Conservation (phyloP, 2,797 vertebrate species). For the Coregonus suidteri region DNA sequence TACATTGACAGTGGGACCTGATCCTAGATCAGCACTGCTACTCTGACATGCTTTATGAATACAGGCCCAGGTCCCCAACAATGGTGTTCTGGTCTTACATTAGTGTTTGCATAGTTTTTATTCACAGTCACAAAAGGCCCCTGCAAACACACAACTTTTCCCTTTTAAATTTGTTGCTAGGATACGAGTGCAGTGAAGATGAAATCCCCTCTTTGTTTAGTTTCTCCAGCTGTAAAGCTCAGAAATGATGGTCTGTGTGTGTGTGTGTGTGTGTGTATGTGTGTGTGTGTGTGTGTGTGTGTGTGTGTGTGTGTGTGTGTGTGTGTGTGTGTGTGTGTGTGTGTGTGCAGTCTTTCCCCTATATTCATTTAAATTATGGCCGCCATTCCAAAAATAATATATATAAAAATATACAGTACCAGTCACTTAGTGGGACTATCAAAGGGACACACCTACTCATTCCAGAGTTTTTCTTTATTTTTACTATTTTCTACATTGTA, state of each 20-base stretch:
- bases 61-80: conserved; percentile 27
- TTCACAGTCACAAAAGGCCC: conserved; percentile 74
- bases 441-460: too few species aligned
- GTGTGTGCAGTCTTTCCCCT: not conserved
- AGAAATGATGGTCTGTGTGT: conserved; percentile 36
- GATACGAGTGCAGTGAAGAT: conserved; percentile 78
- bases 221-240: conserved; percentile 62
- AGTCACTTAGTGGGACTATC: too few species aligned
- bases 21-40: not conserved
- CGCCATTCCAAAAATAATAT: too few species aligned
- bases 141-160: conserved; percentile 71
- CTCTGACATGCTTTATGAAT: not conserved
- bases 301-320: not conserved
- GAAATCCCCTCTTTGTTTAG: conserved; percentile 68
- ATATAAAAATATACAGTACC: too few species aligned
- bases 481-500: too few species aligned
- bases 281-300: conserved; percentile 7
- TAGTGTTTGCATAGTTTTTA: conserved; percentile 72
- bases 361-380: too few species aligned
- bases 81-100: conserved; percentile 61
- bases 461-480: too few species aligned
- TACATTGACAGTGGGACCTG: not conserved
- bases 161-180: conserved; percentile 86
- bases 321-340: not conserved
- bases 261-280: conserved; percentile 10